Evolutionary conservation across 2,113 vertebrate genomes (phyloP).

Genomic region (Corvus hawaiiensis): DNA sequence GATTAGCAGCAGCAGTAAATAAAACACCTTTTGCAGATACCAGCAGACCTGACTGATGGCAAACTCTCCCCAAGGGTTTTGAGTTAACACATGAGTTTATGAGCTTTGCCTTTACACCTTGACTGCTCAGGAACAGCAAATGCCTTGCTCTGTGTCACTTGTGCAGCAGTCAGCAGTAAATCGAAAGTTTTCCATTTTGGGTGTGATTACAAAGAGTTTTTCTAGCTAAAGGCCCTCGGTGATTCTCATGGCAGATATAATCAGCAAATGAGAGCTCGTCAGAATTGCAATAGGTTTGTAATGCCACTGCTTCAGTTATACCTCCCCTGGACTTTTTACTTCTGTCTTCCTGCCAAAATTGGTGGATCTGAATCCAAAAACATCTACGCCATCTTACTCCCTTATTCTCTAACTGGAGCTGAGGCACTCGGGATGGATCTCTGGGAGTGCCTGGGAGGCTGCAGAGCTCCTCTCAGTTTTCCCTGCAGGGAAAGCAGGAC

Average conservation of each 20-base stretch:
- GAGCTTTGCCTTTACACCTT: background rate
- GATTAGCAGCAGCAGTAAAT: background rate
- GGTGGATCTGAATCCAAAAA: background rate
- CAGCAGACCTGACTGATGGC: background rate
- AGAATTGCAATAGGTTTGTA: background rate
- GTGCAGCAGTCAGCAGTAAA: background rate
- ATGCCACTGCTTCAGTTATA: background rate
- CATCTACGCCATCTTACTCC: background rate
- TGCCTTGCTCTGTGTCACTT: background rate
- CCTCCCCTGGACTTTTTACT: background rate
- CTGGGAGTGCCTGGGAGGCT: background rate
- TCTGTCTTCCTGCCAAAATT: background rate
- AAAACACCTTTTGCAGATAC: background rate
- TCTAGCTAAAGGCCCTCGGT: background rate
- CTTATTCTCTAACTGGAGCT: background rate
- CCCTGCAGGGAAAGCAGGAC: background rate
- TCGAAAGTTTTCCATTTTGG: background rate
- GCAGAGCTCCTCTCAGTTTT: background rate
- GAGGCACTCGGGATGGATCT: background rate
- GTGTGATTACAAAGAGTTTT: background rate
- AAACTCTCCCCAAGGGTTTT: background rate
- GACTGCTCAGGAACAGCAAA: rapidly evolving
- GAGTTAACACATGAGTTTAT: background rate
- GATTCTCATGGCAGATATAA: background rate
- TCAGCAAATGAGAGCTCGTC: rapidly evolving